These are phyloP conservation scores for Timema podura DNA, from an alignment of 2,888 invertebrate genomes.

Conservation along the genomic window DNA sequence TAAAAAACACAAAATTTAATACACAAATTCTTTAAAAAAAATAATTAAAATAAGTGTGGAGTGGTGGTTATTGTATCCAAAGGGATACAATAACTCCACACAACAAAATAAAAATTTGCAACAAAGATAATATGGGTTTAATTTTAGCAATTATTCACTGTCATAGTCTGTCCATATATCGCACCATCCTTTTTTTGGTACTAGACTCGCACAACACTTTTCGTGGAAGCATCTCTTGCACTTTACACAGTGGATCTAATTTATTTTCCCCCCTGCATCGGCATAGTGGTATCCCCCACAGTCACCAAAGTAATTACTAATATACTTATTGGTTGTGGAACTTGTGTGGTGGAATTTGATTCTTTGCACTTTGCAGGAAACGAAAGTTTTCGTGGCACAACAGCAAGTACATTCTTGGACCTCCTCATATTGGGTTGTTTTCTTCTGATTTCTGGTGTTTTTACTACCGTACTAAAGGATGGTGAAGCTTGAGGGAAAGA, in stretches of 20 bases:
- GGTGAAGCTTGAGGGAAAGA: not conserved
- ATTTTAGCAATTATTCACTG: not conserved
- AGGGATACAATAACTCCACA: too few relatives aligned
- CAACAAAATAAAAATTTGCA: too few relatives aligned
- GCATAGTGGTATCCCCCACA: not conserved
- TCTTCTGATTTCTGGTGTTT: not conserved
- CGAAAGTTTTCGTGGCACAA: constrained; percentile 10
- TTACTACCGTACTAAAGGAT: not conserved
- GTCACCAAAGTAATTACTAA: not conserved
- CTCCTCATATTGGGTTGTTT: not conserved
- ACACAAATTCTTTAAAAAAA: too few relatives aligned
- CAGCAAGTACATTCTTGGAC: not conserved
- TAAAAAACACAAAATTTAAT: too few relatives aligned
- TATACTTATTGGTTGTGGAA: not conserved
- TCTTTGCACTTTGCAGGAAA: not conserved
- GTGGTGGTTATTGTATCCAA: too few relatives aligned
- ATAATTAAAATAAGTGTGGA: too few relatives aligned
- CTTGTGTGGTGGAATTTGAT: not conserved
- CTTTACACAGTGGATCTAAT: not conserved
- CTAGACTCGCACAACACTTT: not conserved
- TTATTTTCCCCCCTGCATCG: not conserved
- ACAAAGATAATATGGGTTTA: not conserved
- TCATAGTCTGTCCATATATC: constrained; percentile 1
- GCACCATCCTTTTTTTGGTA: not conserved
- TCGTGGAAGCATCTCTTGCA: not conserved